Evolutionary conservation across 2,888 invertebrate genomes (phyloP).

Genomic region (Watsonalla binaria): DNA sequence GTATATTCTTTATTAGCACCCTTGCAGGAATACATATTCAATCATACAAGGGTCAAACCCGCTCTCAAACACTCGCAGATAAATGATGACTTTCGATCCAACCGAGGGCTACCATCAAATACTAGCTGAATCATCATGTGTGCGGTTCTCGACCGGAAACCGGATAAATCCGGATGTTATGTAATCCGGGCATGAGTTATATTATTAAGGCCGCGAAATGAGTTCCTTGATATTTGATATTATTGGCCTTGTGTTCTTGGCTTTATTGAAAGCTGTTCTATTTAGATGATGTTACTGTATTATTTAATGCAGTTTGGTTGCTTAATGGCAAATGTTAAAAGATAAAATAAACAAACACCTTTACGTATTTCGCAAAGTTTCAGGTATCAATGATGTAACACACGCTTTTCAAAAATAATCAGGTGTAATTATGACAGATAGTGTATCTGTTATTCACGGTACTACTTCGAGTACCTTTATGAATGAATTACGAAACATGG

Average conservation of each 20-base stretch:
- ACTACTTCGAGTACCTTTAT: too few species aligned
- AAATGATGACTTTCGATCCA: background rate
- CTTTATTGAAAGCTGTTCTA: background rate
- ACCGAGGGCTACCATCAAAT: conserved; percentile 2
- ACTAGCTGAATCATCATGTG: conserved; percentile 3
- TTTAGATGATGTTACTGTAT: too few species aligned
- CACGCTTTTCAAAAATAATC: too few species aligned
- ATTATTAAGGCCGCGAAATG: background rate
- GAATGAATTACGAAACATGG: too few species aligned
- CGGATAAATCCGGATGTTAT: conserved; percentile 6
- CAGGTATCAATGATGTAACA: too few species aligned
- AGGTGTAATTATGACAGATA: too few species aligned
- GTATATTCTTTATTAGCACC: background rate
- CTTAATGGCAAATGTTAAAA: too few species aligned
- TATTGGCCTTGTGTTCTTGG: background rate
- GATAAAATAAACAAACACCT: too few species aligned
- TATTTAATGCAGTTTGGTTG: too few species aligned
- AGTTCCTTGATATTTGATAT: conserved; percentile 1
- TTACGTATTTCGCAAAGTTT: too few species aligned
- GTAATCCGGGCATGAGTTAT: conserved; percentile 4
- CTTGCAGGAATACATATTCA: background rate
- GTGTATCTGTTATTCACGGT: too few species aligned
- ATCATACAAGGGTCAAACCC: background rate
- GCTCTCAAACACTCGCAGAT: background rate
- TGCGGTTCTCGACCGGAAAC: conserved; percentile 3